A percentile compares a stretch with the other conserved stretches of the same genome.
These are phyloP conservation scores for Eupithecia abbreviata DNA, from an alignment of 2,888 invertebrate species.

Conservation along the genomic window DNA sequence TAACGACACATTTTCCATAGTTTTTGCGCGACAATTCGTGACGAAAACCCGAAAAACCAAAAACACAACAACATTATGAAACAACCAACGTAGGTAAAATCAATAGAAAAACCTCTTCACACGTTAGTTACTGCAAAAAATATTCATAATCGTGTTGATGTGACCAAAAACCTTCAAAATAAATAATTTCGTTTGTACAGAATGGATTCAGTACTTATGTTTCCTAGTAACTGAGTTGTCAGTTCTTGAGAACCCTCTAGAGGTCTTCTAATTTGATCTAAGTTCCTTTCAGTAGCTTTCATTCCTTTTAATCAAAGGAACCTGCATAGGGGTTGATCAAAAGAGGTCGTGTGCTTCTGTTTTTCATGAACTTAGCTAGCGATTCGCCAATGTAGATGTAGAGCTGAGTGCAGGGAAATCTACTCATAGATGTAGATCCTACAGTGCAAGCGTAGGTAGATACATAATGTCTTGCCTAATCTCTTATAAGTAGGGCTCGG, in stretches of 20 bases:
- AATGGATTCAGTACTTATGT: background rate
- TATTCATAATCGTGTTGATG: background rate
- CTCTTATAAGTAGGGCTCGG: no score
- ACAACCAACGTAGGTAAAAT: background rate
- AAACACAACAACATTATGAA: background rate
- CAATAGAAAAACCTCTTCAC: background rate
- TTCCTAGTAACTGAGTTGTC: background rate
- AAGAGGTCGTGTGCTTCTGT: background rate
- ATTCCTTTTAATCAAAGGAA: background rate
- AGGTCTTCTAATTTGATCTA: background rate
- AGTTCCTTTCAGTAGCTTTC: background rate
- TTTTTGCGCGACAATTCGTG: background rate
- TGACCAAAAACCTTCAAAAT: background rate
- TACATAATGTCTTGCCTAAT: background rate
- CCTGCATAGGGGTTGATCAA: background rate
- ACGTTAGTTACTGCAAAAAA: background rate
- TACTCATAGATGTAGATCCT: background rate
- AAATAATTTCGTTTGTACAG: background rate
- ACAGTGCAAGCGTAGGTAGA: background rate
- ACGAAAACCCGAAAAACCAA: background rate
- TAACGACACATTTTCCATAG: background rate
- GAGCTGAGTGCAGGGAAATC: background rate
- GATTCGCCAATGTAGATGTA: background rate
- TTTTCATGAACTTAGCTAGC: background rate
- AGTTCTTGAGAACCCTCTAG: background rate